Evolutionary conservation across 2,797 vertebrate genomes (phyloP), one percentile per base, ranked within the genome.

Genomic region (Myotis daubentonii): DNA sequence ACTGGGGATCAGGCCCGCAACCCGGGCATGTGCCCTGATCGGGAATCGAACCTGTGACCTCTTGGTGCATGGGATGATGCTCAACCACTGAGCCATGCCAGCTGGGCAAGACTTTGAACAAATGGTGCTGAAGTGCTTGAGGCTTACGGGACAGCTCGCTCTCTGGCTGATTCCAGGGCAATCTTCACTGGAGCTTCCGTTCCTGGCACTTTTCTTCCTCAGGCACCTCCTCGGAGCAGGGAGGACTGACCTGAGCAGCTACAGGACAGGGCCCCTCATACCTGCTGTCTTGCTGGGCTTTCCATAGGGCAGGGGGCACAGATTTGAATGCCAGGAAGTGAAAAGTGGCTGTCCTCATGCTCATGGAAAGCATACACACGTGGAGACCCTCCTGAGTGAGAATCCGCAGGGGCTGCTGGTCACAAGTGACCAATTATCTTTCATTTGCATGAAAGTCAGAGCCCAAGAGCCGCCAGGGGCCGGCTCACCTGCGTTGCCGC

Each of bases 361-460:
- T 70, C 55, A 65, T 33, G 70, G 65, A 47, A 62, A 68, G 10
- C 16, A 1, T 47, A 12, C 6, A 38, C 25, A 23, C 36, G 6
- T 2, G 15, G 68, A 75, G 30, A 62, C 38, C 30, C 68, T 75
- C 41, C 78, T 66, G 93, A 71, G 74, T 66, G 57, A 19, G 57
- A 16, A 57, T 79, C 81, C 17, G 23, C 65, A 22, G 82, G 85
- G 55, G 36, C 28, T 82, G 12, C 28, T 17, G 65, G 25, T 89
- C 85, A 55, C n/a, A 30, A 75, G 85, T 91, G 71, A 92, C 74
- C 75, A 94, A 6, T 92, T 95, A 86, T 17, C 88, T 88, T 49
- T 76, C 47, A 95, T 92, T 92, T 96, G 70, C 90, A 90, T 91
- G 90, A 55, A 87, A 88, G 38, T 92, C 89, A 57, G 71, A 75